Evolutionary conservation across 2,888 invertebrate genomes (phyloP).

Genomic region (Metopia argyrocephala): DNA sequence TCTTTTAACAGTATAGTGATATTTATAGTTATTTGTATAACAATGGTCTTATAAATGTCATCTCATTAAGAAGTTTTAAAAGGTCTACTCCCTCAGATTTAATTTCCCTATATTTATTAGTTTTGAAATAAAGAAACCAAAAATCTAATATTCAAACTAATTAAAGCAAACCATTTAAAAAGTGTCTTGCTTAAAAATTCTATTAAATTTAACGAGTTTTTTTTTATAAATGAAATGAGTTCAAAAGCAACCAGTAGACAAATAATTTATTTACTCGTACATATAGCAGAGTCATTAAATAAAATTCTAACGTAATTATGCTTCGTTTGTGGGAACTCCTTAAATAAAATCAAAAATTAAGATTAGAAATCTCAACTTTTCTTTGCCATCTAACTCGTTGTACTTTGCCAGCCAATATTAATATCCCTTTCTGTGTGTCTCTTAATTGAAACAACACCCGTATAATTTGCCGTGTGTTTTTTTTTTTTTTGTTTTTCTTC

Average conservation of each 20-base stretch:
- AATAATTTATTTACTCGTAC: neutral
- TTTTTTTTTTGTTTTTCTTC: slow-evolving; percentile 25
- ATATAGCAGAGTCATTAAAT: neutral
- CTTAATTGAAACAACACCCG: slow-evolving; percentile 60
- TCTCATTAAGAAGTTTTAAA: too few species aligned
- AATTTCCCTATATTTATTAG: neutral
- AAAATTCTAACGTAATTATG: too few species aligned
- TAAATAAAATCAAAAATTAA: slow-evolving; percentile 24
- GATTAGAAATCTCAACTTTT: slow-evolving; percentile 31
- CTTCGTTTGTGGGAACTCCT: neutral
- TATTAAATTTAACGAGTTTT: slow-evolving; percentile 31
- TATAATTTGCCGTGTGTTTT: slow-evolving; percentile 45
- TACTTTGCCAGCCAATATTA: neutral
- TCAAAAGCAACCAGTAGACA: slow-evolving; percentile 9
- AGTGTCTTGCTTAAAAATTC: slow-evolving; percentile 41
- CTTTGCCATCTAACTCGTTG: neutral
- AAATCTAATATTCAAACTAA: neutral
- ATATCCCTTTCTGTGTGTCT: slow-evolving; percentile 27
- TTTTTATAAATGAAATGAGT: slow-evolving; percentile 30
- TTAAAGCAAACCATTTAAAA: neutral
- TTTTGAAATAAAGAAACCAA: too few species aligned
- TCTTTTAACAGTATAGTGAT: too few species aligned
- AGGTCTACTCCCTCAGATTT: neutral
- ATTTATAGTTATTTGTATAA: too few species aligned
- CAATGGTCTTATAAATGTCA: too few species aligned